A percentile compares a stretch with the other conserved stretches of the same genome.
Evolutionary conservation across 2,797 vertebrate species (phyloP).

Genomic region (Manis crassicaudata): DNA sequence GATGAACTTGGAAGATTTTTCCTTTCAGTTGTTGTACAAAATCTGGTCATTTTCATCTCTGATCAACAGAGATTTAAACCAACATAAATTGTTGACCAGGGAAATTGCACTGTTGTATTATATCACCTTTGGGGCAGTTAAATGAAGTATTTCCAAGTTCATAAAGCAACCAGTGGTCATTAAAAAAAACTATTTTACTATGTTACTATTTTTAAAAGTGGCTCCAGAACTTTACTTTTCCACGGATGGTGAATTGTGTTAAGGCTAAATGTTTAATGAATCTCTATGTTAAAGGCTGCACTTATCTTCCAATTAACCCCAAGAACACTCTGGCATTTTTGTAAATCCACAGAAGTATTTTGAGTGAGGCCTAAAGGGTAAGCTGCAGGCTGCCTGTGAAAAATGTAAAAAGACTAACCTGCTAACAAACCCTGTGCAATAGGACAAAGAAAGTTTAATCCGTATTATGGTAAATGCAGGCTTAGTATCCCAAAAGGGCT

Average conservation of each 20-base stretch:
- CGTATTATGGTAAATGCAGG: slow-evolving; percentile 98
- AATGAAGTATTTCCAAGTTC: slow-evolving; percentile 85
- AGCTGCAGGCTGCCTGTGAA: slow-evolving; percentile 92
- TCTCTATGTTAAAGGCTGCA: slow-evolving; percentile 93
- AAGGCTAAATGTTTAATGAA: slow-evolving; percentile 95
- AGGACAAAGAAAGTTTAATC: slow-evolving; percentile 95
- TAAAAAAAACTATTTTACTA: slow-evolving; percentile 77
- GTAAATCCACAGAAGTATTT: slow-evolving; percentile 97
- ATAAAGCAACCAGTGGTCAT: slow-evolving; percentile 83
- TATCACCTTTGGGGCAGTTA: slow-evolving; percentile 76
- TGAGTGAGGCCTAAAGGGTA: slow-evolving; percentile 93
- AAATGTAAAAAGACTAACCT: slow-evolving; percentile 98
- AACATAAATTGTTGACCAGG: slow-evolving; percentile 51
- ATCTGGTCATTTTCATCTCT: slow-evolving; percentile 57
- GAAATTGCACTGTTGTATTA: slow-evolving; percentile 78
- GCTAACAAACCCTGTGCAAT: slow-evolving; percentile 94
- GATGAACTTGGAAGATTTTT: slow-evolving; percentile 8
- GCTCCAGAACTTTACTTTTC: slow-evolving; percentile 85
- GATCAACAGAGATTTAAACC: slow-evolving; percentile 72
- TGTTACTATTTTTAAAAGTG: slow-evolving; percentile 85
- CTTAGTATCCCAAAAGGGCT: slow-evolving; percentile 95
- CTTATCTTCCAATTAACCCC: slow-evolving; percentile 98
- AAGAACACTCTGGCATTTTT: slow-evolving; percentile 94
- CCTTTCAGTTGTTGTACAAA: slow-evolving; percentile 62
- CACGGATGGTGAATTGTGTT: slow-evolving; percentile 87